Evolutionary conservation across 2,797 vertebrate genomes (phyloP).

Genomic region (Lindbergichthys nudifrons): DNA sequence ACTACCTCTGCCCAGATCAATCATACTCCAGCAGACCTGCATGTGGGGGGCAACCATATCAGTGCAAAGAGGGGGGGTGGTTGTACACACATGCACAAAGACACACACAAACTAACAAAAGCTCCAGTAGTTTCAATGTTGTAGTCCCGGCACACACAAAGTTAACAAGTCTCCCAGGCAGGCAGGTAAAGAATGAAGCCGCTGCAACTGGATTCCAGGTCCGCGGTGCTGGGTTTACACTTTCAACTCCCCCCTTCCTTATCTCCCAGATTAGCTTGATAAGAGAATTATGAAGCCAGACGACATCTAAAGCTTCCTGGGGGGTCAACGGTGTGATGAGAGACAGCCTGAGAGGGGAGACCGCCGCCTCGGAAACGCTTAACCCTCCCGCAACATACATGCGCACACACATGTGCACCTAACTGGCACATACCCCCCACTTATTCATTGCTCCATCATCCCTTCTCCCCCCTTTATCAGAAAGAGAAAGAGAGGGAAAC

Average conservation of each 20-base stretch:
- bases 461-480: constrained; percentile 72
- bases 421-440: constrained; percentile 51
- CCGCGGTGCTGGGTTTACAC: constrained; percentile 85
- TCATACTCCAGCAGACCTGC: constrained; percentile 79
- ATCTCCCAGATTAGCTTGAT: constrained; percentile 87
- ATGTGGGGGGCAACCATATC: constrained; percentile 76
- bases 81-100: constrained; percentile 16
- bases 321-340: constrained; percentile 87
- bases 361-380: constrained; percentile 77
- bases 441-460: constrained; percentile 73
- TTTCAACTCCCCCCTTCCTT: constrained; percentile 84
- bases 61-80: constrained; percentile 22
- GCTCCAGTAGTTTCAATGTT: constrained; percentile 49
- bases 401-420: constrained; percentile 54
- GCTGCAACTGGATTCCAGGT: constrained; percentile 82
- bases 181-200: constrained; percentile 80
- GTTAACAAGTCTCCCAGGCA: constrained; percentile 69
- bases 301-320: constrained; percentile 89
- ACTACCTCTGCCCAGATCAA: constrained; percentile 85
- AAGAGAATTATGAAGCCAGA: constrained; percentile 89
- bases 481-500: constrained; percentile 72
- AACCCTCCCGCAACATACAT: constrained; percentile 66
- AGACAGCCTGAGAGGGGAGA: constrained; percentile 84
- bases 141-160: constrained; percentile 58
- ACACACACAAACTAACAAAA: constrained; percentile 63